Base-by-base conservation (phyloP, 2,113 vertebrate genomes). In the Proterorhinus semilunaris region DNA sequence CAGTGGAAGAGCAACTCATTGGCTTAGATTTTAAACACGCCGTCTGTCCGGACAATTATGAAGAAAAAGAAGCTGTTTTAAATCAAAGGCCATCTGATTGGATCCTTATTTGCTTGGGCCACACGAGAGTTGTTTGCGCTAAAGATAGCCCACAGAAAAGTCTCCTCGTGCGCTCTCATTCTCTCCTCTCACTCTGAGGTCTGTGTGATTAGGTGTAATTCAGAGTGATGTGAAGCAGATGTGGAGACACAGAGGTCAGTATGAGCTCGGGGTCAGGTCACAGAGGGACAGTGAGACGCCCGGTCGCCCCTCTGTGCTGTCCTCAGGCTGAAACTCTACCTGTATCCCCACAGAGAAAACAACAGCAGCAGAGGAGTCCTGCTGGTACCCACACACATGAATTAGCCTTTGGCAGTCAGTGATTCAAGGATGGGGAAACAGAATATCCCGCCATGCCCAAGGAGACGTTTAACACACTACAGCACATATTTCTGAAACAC, bases 201-300 rank as follows among this genome's bases (percentile, higher is more conserved):
- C 36, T 51, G 57, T 62, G 72, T 72, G 73, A 70, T 84, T 82
- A 68, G 72, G 62, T 61, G 71, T 65, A 81, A 73, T 73, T 78
- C 64, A 64, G 67, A 21, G 27, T 69, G 74, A 83, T 86, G 57
- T 72, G 59, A 86, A 88, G 62, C 88, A 91, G 80, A 89, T 89
- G 87, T 69, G 65, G 50, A 69, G 72, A 74, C 27, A 53, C 51
- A 52, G 66, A 6, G 59, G 80, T 86, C 74, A 69, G 71, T 59
- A 66, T 72, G 46, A 47, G 8, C 54, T 61, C 62, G 46, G 27
- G 78, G 49, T 79, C 71, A 13, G 79, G 77, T 87, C 81, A 86
- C 36, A 57, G 58, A 13, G 49, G 16, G 75, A 68, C 78, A 10
- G 49, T 71, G 59, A 77, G 84, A 79, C 72, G 27, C 10, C 71